Evolutionary conservation across 2,797 vertebrate species (phyloP).

Genomic region (Holocentrus rufus): DNA sequence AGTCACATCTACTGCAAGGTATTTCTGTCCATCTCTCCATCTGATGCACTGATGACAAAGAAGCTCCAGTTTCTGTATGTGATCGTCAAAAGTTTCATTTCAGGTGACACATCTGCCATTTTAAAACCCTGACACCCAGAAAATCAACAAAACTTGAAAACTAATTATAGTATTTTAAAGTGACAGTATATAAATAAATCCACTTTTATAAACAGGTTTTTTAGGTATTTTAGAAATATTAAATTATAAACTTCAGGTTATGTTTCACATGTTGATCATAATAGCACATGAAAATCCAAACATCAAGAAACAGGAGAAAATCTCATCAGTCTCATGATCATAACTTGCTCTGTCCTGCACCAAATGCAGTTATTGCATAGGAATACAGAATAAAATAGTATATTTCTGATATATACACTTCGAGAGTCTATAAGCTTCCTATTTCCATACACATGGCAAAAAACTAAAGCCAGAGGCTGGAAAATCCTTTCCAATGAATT

Average conservation of each 20-base stretch:
- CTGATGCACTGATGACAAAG: neutral
- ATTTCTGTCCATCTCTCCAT: constrained; percentile 21
- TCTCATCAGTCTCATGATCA: no score
- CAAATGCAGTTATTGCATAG: neutral
- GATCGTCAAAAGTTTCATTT: neutral
- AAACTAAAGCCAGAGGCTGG: neutral
- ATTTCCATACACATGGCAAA: neutral
- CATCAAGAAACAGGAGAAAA: no score
- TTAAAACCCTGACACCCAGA: neutral
- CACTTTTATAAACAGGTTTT: no score
- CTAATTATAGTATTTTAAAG: no score
- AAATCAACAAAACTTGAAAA: neutral
- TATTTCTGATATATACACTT: neutral
- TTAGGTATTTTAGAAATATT: no score
- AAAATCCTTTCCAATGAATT: neutral
- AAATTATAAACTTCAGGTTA: no score
- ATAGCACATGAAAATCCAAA: no score
- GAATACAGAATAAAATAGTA: neutral
- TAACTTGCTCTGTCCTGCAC: neutral
- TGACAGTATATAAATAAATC: no score
- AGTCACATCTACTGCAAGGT: constrained; percentile 14
- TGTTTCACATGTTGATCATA: neutral
- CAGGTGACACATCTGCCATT: neutral
- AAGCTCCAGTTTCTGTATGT: neutral
- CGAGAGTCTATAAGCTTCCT: neutral